Base-by-base conservation (phyloP, 2,113 vertebrate species). In the Pao palembangensis region DNA sequence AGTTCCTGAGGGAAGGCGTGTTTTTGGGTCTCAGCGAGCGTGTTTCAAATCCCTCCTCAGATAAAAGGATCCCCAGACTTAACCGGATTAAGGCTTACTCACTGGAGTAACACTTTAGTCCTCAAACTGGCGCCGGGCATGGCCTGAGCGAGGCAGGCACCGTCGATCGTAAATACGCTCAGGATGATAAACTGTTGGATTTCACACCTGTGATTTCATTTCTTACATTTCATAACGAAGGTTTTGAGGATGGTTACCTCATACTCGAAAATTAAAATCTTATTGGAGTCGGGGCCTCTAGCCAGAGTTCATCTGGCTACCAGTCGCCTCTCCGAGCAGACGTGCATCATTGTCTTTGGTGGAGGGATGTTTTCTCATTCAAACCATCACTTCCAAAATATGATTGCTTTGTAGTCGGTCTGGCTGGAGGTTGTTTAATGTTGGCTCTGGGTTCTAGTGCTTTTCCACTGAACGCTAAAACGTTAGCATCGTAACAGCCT, bases 251-350 rank as follows among this genome's bases (percentile, higher is more conserved):
- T 13, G 31, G 65, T 75, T 51, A 64, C 47, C 23, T 70, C 56
- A 62, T 6, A 19, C 38, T 1, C 18, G 51, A 17, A 65, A 73
- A 61, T 23, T 23, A 2, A 23, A 23, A 23, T 23, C 21, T 23
- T 23, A 23, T 23, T 63, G n/a, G 19, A 72, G 42, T 58, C 31
- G n/a, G 61, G 68, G 19, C 43, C 55, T 44, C 6, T 46, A 52
- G 16, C 38, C 55, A 61, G 19, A 54, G 56, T 20, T 59, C 65
- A 52, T 55, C 41, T 77, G 61, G 49, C 64, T 61, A 51, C 62
- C 25, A 51, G 53, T 65, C 23, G 55, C 51, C 49, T 48, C 44
- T 63, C 59, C 16, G 57, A 47, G 54, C 14, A 58, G 48, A 23
- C 63, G 63, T 25, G 21, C 42, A 28, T 57, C 5, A 55, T 18